Percentiles rank a stretch among this genome's conserved stretches.
phyloP scores from a whole-genome alignment of 2,888 invertebrate species.

The Arctia plantaginis region DNA sequence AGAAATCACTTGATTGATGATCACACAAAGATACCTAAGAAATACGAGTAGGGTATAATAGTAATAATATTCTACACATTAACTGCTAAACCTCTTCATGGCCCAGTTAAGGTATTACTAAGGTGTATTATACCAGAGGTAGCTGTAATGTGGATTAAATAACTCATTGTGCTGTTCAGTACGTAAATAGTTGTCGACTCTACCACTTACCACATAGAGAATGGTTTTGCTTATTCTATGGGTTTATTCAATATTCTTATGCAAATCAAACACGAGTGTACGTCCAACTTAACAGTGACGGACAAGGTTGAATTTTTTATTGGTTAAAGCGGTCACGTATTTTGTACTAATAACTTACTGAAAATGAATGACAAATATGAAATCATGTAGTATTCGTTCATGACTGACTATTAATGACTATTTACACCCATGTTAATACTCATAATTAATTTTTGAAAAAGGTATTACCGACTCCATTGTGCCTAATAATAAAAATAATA shows the following conservation, averaged over 20 bases:
- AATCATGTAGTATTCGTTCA: background rate
- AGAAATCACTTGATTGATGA: no score
- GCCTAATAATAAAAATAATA: no score
- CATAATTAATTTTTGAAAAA: background rate
- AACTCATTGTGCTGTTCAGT: slow-evolving; percentile 38
- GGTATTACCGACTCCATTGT: no score
- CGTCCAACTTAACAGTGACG: slow-evolving; percentile 36
- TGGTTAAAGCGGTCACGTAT: slow-evolving; percentile 11
- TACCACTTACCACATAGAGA: slow-evolving; percentile 7
- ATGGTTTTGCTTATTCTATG: background rate
- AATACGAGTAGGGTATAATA: no score
- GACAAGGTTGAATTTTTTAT: slow-evolving; percentile 36
- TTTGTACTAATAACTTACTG: background rate
- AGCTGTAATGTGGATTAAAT: slow-evolving; percentile 49
- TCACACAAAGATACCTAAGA: no score
- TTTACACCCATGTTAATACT: background rate
- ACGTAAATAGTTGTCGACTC: slow-evolving; percentile 19
- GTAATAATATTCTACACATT: no score
- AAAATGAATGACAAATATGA: slow-evolving; percentile 9
- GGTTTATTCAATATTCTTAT: slow-evolving; percentile 33
- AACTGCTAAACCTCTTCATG: slow-evolving; percentile 44
- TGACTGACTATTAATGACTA: background rate
- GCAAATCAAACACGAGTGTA: slow-evolving; percentile 32
- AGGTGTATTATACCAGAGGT: slow-evolving; percentile 44
- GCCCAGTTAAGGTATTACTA: slow-evolving; percentile 52